A percentile compares a stretch with the other conserved stretches of the same genome.
Conservation (phyloP, 2,797 vertebrate species). For the Catamblyrhynchus diadema region DNA sequence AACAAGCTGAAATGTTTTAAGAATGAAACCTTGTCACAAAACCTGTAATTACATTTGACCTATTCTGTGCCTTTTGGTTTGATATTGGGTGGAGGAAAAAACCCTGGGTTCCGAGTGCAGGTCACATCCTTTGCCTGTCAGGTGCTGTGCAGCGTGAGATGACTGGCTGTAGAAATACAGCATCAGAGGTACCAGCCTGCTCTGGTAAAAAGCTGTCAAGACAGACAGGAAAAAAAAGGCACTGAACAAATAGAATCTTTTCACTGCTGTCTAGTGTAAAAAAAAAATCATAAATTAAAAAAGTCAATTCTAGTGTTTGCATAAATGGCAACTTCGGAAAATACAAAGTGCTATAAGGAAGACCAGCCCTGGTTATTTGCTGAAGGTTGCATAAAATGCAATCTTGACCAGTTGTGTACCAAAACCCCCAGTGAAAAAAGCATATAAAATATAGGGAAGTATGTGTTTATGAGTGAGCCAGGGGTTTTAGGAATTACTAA, state of each 20-base stretch:
- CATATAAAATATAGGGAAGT: rapidly evolving
- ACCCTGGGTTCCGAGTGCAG: neutral
- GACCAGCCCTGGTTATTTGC: neutral
- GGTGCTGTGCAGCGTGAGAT: neutral
- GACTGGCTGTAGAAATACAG: neutral
- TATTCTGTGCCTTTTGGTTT: neutral
- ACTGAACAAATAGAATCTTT: neutral
- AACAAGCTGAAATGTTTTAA: neutral
- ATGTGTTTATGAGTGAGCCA: neutral
- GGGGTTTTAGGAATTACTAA: neutral
- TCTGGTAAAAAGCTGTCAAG: neutral
- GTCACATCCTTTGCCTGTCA: neutral
- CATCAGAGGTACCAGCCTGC: neutral
- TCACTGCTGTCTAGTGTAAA: neutral
- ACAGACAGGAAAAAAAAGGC: neutral
- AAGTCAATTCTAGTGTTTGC: neutral
- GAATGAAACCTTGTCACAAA: neutral
- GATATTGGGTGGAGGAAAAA: neutral
- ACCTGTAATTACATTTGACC: neutral
- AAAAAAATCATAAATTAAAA: neutral
- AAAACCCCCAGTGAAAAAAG: neutral
- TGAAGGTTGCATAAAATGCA: neutral
- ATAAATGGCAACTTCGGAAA: neutral
- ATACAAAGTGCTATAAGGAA: neutral
- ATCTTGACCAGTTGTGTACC: neutral